Base-by-base conservation (phyloP, 2,888 invertebrate species). In the Napeogenes sylphis region DNA sequence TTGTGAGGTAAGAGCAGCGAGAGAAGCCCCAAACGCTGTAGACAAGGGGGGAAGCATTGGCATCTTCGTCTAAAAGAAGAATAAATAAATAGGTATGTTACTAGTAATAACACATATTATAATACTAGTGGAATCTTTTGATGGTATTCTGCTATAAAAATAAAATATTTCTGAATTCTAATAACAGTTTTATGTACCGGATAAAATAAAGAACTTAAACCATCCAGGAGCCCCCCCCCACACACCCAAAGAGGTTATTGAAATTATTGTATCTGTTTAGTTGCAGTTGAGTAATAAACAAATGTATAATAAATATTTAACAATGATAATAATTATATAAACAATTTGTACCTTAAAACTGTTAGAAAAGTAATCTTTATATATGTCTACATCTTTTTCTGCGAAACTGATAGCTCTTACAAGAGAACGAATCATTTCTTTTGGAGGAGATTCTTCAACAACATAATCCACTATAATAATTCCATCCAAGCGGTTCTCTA, bases 391-490 rank as follows among this genome's bases (percentile, higher is more conserved):
- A 32, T 71, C 57, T 0, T 55, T 51, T 65, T 75, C 75, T 21
- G 68, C 60, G 13, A 73, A 56, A 55, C 66, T 64, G 45, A 71
- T 64, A 13, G 78, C 75, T 56, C 68, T 72, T 4, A 73, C 65
- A 4, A 78, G 55, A 46, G 72, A 65, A 33, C 67, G 63, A 32
- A 80, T 57, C 10, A 71, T 45, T 33, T 67, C 62, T n/a, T 60
- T 65, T 4, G 73, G 70, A 8, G 64, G 60, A 55, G 56, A 54
- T 45, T 51, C 38, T 30, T 64, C 56, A n/a, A 51, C 61, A 32
- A 33, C 32, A 56, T 53, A 51, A n/a, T 67, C 72, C 2, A 55
- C 61, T 8, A 77, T 4, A 5, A 73, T 58, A 5, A 76, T 59
- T 4, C 76, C 77, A 59, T 75, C 74, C 10, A 73, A 59, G 4